These are phyloP conservation scores for Quadroppia sp. DNA, from an alignment of 2,888 invertebrate species.

Conservation along the genomic window DNA sequence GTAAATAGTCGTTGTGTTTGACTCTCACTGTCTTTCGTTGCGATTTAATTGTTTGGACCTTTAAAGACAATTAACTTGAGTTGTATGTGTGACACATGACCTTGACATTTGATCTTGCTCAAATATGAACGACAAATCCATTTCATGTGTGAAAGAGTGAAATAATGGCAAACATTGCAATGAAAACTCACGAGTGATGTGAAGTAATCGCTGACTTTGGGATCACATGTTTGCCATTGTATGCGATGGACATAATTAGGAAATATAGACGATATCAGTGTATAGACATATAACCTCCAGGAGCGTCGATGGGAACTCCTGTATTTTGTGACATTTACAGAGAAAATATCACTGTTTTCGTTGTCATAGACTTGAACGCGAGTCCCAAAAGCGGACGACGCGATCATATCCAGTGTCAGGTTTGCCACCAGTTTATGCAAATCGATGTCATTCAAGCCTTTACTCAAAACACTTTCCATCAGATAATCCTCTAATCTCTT, in stretches of 20 bases:
- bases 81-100: too few species aligned
- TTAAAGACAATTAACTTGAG: too few species aligned
- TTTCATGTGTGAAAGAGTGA: too few species aligned
- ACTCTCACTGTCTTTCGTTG: conserved; percentile 57
- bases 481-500: background rate
- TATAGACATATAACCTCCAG: background rate
- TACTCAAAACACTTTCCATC: too few species aligned
- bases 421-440: conserved; percentile 52
- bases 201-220: background rate
- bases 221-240: background rate
- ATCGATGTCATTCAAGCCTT: conserved; percentile 18
- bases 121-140: too few species aligned
- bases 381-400: conserved; percentile 62
- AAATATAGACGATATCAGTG: background rate
- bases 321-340: conserved; percentile 36
- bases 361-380: conserved; percentile 55
- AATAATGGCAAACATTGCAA: background rate
- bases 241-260: background rate
- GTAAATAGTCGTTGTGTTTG: conserved; percentile 59
- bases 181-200: background rate
- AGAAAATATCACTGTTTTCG: conserved; percentile 41
- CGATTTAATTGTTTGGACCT: conserved; percentile 54
- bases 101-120: too few species aligned
- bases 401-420: conserved; percentile 63
- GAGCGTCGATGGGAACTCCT: conserved; percentile 26